Base-by-base conservation (phyloP, 2,113 vertebrate species). In the Xyliphius kryptos region DNA sequence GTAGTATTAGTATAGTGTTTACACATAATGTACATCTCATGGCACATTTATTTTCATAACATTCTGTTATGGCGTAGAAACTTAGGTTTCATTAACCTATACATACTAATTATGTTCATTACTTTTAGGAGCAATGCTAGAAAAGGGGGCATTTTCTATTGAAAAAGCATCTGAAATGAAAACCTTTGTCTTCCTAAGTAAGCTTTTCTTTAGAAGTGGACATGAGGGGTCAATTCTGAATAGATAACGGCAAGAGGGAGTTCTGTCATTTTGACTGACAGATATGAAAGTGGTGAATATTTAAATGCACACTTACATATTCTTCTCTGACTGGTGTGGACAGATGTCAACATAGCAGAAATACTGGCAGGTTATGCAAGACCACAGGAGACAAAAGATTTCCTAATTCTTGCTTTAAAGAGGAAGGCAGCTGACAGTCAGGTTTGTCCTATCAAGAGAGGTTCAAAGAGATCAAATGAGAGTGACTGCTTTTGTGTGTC, bases 271-370 rank as follows among this genome's bases (percentile, higher is more conserved):
- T 79, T 87, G 84, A 88, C 74, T 85, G 84, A 84, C 87, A 82
- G 82, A 86, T 85, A 82, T 77, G 81, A 87, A 82, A 74, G 84
- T 83, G 81, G 81, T 80, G 83, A 82, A 84, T 86, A 79, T 86
- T 85, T 67, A 72, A 68, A 85, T 81, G 76, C 78, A 2, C 76
- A 74, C 75, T 80, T 80, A 83, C 82, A 87, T 84, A 84, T 83
- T 82, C 74, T 80, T 84, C 82, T 83, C 80, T 82, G 79, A 82
- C 83, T 82, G 65, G 47, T 46, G 82, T 85, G 82, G 86, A 77
- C 71, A 79, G 83, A 83, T 82, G 73, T 83, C 84, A 85, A 53
- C 81, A 83, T 78, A 80, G 85, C 80, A 83, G 80, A 86, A 80
- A 82, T 81, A 72, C 74, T 73, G 79, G 74, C 76, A 72, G 77